Evolutionary conservation across 2,113 vertebrate species (phyloP).

Genomic region (Callionymus lyra): DNA sequence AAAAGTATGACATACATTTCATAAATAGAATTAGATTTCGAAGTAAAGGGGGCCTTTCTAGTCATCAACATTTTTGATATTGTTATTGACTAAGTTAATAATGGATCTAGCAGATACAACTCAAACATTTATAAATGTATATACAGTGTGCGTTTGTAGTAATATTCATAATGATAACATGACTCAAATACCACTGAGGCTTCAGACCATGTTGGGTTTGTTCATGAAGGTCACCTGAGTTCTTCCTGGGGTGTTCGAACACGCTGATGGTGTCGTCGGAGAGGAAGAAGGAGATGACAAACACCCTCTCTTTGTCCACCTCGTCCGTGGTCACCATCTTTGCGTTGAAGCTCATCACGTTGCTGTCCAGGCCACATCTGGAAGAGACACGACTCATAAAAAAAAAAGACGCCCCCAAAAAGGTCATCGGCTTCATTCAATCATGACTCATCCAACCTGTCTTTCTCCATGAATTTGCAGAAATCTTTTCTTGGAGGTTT

Average conservation of each 20-base stretch:
- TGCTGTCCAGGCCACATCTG: constrained; percentile 71
- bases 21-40: too few relatives aligned
- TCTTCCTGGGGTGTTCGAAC: constrained; percentile 70
- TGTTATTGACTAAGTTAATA: too few relatives aligned
- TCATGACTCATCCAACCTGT: constrained; percentile 70
- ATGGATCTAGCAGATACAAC: too few relatives aligned
- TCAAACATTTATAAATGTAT: too few relatives aligned
- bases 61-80: too few relatives aligned
- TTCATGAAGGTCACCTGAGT: constrained; percentile 64
- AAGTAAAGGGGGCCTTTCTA: too few relatives aligned
- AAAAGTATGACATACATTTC: too few relatives aligned
- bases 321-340: constrained; percentile 64
- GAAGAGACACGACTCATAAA: background rate
- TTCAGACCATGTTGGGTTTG: too few relatives aligned
- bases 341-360: constrained; percentile 71
- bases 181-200: too few relatives aligned
- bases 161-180: too few relatives aligned
- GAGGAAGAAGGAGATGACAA: constrained; percentile 79
- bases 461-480: constrained; percentile 74
- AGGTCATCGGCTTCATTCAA: background rate
- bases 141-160: too few relatives aligned
- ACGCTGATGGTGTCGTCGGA: constrained; percentile 77
- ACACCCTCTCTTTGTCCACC: constrained; percentile 61
- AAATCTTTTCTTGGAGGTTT: constrained; percentile 70
- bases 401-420: background rate